These are phyloP conservation scores for Lepidocolaptes lacrymiger DNA, from an alignment of 2,797 vertebrate species.

Conservation along the genomic window DNA sequence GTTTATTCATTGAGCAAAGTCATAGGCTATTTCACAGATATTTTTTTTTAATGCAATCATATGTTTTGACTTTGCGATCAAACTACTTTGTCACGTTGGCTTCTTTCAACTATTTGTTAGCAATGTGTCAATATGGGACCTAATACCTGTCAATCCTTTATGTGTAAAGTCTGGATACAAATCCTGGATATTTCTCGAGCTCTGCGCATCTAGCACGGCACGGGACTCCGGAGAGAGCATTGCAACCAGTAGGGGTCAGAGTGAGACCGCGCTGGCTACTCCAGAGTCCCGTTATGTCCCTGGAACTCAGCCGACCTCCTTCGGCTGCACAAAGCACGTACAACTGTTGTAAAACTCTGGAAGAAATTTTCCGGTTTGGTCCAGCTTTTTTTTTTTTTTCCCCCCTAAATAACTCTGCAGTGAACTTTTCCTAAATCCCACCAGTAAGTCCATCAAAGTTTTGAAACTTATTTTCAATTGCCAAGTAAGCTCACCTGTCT, in stretches of 20 bases:
- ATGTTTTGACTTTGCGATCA: not conserved
- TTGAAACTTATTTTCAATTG: not conserved
- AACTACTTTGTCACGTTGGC: not conserved
- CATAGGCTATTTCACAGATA: fast-evolving
- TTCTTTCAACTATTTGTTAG: not conserved
- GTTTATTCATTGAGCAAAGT: not conserved
- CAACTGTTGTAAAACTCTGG: not conserved
- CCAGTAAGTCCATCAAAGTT: not conserved
- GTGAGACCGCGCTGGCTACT: not conserved
- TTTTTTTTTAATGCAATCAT: fast-evolving
- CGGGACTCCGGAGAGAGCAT: not conserved
- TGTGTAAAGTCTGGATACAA: not conserved
- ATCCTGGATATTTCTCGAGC: fast-evolving
- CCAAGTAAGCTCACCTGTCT: not conserved
- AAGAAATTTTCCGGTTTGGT: not conserved
- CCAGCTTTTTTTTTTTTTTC: not conserved
- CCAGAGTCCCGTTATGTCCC: fast-evolving
- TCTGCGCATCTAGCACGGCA: fast-evolving
- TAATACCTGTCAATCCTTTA: not conserved
- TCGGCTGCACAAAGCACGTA: not conserved
- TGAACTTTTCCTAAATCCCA: not conserved
- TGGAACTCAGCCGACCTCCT: not conserved
- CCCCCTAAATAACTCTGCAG: not conserved
- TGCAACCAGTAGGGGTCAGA: not conserved
- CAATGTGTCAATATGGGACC: fast-evolving